Evolutionary conservation across 2,113 vertebrate genomes (phyloP).

Genomic region (Archocentrus centrarchus): DNA sequence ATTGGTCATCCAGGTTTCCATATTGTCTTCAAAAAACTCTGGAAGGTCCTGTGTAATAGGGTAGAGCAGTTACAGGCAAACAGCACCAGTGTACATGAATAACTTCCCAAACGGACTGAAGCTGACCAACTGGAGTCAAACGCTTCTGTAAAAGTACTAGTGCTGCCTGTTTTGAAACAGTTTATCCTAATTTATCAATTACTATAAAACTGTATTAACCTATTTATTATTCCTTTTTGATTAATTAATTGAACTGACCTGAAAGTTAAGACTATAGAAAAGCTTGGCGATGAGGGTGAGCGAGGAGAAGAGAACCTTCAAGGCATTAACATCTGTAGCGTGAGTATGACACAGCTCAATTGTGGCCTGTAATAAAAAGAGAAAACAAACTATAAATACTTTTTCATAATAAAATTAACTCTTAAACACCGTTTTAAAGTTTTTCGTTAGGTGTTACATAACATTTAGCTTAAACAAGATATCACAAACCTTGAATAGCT

Average conservation of each 20-base stretch:
- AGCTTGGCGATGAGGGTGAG: slow-evolving; percentile 96
- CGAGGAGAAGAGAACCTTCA: slow-evolving; percentile 98
- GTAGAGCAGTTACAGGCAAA: not conserved
- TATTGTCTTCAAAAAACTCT: slow-evolving; percentile 99
- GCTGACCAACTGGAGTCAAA: not conserved
- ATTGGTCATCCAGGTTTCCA: slow-evolving; percentile 99
- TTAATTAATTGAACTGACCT: slow-evolving; percentile 80
- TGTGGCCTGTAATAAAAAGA: slow-evolving; percentile 84
- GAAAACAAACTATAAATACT: not conserved
- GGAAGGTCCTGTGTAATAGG: slow-evolving; percentile 89
- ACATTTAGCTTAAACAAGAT: not conserved
- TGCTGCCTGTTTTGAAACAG: not conserved
- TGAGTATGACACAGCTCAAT: slow-evolving; percentile 98
- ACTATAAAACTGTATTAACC: not conserved
- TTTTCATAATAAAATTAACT: not conserved
- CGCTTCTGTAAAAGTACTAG: not conserved
- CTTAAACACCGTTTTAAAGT: not conserved
- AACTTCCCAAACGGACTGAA: not conserved
- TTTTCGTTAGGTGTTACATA: not conserved
- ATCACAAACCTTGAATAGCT: slow-evolving; percentile 93
- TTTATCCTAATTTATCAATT: not conserved
- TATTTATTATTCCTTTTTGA: not conserved
- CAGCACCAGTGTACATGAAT: not conserved
- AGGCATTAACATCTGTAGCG: slow-evolving; percentile 90
- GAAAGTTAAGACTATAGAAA: slow-evolving; percentile 99